Conservation (phyloP, 2,888 invertebrate genomes). For the Nomada lathburiana region DNA sequence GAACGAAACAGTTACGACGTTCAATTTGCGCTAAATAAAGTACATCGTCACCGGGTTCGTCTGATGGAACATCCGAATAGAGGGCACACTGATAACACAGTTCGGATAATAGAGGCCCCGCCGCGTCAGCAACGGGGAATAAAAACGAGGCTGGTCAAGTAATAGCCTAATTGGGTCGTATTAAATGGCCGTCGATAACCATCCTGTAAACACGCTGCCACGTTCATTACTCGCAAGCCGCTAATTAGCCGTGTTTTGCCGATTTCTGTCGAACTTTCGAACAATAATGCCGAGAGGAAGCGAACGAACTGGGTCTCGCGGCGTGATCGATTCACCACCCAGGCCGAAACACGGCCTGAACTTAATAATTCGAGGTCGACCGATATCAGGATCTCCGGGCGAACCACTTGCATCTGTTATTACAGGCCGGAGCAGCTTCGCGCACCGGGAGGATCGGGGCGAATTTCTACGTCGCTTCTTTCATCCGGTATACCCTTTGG, state of each 20-base stretch:
- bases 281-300: constrained; percentile 46
- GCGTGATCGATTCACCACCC: constrained; percentile 18
- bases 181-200: constrained; percentile 65
- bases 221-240: constrained; percentile 64
- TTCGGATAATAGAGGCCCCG: too few relatives aligned
- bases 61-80: too few relatives aligned
- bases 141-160: too few relatives aligned
- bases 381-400: constrained; percentile 6
- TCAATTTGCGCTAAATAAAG: too few relatives aligned
- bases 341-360: constrained; percentile 14
- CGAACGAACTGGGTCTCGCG: constrained; percentile 39
- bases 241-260: constrained; percentile 68
- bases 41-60: too few relatives aligned
- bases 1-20: too few relatives aligned
- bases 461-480: neutral
- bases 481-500: neutral
- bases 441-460: neutral
- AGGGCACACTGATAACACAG: too few relatives aligned
- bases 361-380: constrained; percentile 48
- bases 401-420: constrained; percentile 19
- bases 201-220: constrained; percentile 40
- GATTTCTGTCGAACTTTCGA: constrained; percentile 62
- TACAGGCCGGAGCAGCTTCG: neutral
- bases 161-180: constrained; percentile 66
- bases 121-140: neutral